Evolutionary conservation across 2,797 vertebrate species (phyloP), one percentile per base, ranked within the genome.

Genomic region (Myripristis murdjan): DNA sequence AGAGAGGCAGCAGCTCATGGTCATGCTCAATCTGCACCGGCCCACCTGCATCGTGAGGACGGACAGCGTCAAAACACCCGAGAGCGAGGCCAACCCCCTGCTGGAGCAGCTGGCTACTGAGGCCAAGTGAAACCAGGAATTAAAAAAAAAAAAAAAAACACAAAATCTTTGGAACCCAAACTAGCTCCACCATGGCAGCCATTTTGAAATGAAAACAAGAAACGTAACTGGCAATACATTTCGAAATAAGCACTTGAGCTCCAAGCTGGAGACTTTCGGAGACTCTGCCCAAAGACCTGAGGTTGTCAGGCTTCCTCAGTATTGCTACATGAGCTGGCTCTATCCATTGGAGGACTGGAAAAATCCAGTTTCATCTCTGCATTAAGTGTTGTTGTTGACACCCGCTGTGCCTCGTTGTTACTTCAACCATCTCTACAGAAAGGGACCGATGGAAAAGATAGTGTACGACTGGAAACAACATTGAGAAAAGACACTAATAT

Each of bases 21-120:
- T 97, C 75, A 97, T 98, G 97, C 95, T 98, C 59, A 99, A 98
- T 75, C 96, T 95, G 41, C 97, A 98, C 73, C 94, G 97, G 73
- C 97, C 97, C 81, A 98, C 97, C 64, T 98, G 97, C 92, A 99
- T 99, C 0, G 97, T 99, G 77, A 91, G 97, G 77, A 98, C 96
- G 1, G 97, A 98, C 92, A 98, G 97, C 44, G 87, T 98, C 75
- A 96, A 96, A 89, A 97, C 96, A 0, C 97, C 97, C 0, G 97
- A 98, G 84, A 92, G 81, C 0, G 97, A 98, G 90, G 94, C 90
- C 88, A 96, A 96, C 86, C 95, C 96, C 0, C 87, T 97, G 83
- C 90, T 97, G 66, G 96, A 97, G 88, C 95, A 96, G 89, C 87
- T 92, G 41, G 82, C 83, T 1, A 4, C 71, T 1, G 87, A 91